phyloP scores from a whole-genome alignment of 2,888 invertebrate species.

The Spisula subtruncata region DNA sequence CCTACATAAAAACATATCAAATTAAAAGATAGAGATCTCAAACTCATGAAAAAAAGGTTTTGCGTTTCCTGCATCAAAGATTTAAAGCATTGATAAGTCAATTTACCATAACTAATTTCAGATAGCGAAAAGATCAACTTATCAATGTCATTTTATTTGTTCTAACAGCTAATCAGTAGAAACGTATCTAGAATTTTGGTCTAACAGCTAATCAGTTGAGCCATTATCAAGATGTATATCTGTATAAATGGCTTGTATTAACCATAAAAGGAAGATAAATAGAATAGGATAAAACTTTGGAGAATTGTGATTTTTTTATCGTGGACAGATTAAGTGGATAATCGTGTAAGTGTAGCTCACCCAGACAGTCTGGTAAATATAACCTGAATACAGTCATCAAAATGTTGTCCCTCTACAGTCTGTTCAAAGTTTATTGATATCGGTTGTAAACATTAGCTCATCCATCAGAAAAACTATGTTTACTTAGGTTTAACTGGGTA shows the following conservation, averaged over 20 bases:
- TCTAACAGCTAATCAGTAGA: slow-evolving; percentile 22
- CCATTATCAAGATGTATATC: slow-evolving; percentile 44
- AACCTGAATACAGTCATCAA: not conserved
- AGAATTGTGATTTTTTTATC: not conserved
- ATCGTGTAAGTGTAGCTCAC: not conserved
- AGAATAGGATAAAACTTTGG: not conserved
- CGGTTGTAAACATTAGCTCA: too few relatives aligned
- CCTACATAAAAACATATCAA: not conserved
- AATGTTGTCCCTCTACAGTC: too few relatives aligned
- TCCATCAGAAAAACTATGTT: too few relatives aligned
- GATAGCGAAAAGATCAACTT: not conserved
- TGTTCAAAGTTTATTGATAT: too few relatives aligned
- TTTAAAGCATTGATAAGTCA: not conserved
- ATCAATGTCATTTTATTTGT: slow-evolving; percentile 25
- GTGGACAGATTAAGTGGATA: not conserved
- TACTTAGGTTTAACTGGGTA: too few relatives aligned
- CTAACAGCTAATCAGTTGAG: slow-evolving; percentile 22
- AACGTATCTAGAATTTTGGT: too few relatives aligned
- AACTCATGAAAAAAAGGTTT: slow-evolving; percentile 5
- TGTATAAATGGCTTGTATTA: slow-evolving; percentile 23
- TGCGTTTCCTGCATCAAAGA: not conserved
- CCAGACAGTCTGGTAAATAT: not conserved
- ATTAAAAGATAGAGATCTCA: not conserved
- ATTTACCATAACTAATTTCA: slow-evolving; percentile 11
- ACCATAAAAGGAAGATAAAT: slow-evolving; percentile 29